Evolutionary conservation across 1,140 invertebrate species (phyloP).

Genomic region (Drosophila equinoxialis): DNA sequence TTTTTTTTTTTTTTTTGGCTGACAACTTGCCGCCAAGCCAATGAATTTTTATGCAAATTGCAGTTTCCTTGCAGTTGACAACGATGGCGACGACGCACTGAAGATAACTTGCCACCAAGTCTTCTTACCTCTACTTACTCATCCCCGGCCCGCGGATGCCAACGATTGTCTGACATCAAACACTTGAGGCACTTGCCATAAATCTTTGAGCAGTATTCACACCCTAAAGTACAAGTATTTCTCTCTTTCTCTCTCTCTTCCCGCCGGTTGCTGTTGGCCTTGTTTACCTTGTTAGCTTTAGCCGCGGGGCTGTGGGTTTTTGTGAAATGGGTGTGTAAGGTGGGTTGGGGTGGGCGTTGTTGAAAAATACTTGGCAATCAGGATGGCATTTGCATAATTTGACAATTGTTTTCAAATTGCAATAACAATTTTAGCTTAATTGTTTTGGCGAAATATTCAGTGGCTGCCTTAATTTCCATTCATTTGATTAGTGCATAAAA

Average conservation of each 20-base stretch:
- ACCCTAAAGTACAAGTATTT: conserved; percentile 26
- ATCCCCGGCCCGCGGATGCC: too few species aligned
- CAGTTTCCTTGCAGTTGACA: conserved; percentile 76
- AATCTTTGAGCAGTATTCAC: conserved; percentile 69
- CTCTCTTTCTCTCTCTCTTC: not conserved
- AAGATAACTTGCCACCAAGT: conserved; percentile 42
- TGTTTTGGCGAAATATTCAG: conserved; percentile 71
- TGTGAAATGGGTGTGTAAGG: too few species aligned
- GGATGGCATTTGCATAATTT: conserved; percentile 77
- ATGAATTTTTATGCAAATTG: conserved; percentile 82
- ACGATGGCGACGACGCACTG: conserved; percentile 44
- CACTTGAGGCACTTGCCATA: conserved; percentile 62
- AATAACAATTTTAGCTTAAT: conserved; percentile 82
- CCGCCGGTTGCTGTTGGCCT: not conserved
- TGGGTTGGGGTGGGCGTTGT: conserved; percentile 4
- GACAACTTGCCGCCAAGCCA: conserved; percentile 68
- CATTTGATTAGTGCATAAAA: conserved; percentile 75
- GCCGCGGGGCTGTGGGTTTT: not conserved
- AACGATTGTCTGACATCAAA: conserved; percentile 5
- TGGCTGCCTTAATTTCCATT: conserved; percentile 70
- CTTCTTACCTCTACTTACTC: conserved; percentile 11
- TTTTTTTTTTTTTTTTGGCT: conserved; percentile 16
- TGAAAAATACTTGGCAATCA: conserved; percentile 77
- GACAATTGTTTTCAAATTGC: conserved; percentile 82
- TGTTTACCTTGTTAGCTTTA: conserved; percentile 72